Base-by-base conservation (phyloP, 2,888 invertebrate species). In the Drosophila nr. medialis region DNA sequence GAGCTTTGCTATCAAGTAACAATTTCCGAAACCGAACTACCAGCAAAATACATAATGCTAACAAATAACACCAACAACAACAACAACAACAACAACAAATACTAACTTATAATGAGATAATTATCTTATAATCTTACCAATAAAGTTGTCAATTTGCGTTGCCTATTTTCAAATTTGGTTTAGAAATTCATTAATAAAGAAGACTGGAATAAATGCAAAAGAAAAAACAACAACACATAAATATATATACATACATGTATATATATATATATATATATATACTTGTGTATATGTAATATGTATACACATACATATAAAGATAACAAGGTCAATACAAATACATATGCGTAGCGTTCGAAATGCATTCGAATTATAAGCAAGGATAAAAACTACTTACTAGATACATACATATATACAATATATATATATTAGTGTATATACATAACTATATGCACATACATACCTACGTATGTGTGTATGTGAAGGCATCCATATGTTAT, bases 161-260 rank as follows among this genome's bases (percentile, higher is more conserved):
- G 77, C 78, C 77, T 78, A 56, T 70, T 70, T 75, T 75, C 54
- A 50, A 71, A 64, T 78, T 66, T 72, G 68, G 49, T 72, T 78
- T 63, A 76, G 40, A 72, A 77, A 77, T 68, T 75, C 73, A 85
- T 79, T 74, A 83, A 79, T 83, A 81, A 87, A 81, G 74, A 88
- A 88, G 82, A 87, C 84, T 87, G 84, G 80, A 88, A 80, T 78
- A 81, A 72, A 79, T 75, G 72, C 80, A 78, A 80, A 81, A 56
- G 61, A 79, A 75, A 53, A 72, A 66, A 81, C 61, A 78, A 15
- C 29, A 50, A 60, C 36, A 74, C 64, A 79, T 70, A 68, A 60
- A 72, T 55, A 74, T 58, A 70, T 54, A 73, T 34, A 73, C 50
- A 61, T 56, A 29, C 64, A 63, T 73, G 11, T 42, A 73, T 53